Evolutionary conservation across 53 echinoderm and acorn worm genomes (phyloP).

Genomic region (Astropecten irregularis): DNA sequence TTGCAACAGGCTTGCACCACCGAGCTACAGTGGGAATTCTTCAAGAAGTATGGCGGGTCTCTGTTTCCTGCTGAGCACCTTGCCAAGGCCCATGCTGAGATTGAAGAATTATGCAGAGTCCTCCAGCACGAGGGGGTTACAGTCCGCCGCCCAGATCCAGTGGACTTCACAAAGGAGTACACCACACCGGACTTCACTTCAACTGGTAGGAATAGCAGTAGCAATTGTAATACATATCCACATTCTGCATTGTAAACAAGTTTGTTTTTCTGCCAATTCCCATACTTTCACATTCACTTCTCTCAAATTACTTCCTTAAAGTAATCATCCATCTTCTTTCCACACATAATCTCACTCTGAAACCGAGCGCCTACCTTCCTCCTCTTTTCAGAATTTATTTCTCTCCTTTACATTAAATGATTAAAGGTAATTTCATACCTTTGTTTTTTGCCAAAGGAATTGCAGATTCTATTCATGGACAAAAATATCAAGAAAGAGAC

Average conservation of each 20-base stretch:
- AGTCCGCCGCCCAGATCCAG: conserved; percentile 79
- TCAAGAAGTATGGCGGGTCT: conserved; percentile 67
- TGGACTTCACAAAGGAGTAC: conserved; percentile 81
- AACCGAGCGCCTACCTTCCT: no score
- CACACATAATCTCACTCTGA: no score
- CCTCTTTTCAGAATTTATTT: no score
- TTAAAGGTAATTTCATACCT: no score
- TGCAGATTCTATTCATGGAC: no score
- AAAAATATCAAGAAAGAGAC: no score
- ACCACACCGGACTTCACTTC: conserved; percentile 84
- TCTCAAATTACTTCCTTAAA: background rate
- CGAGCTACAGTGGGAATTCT: conserved; percentile 77
- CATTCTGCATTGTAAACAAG: no score
- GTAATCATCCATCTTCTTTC: no score
- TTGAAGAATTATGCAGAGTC: conserved; percentile 84
- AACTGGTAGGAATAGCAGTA: conserved; percentile 60
- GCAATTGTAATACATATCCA: no score
- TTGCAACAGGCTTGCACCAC: conserved; percentile 77
- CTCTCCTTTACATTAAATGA: no score
- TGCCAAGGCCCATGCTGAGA: conserved; percentile 69
- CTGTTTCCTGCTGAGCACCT: conserved; percentile 76
- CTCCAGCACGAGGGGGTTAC: conserved; percentile 79
- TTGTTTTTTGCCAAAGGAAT: no score
- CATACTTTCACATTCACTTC: background rate
- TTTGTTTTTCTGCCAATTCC: no score